These are phyloP conservation scores for Sterrhoptilus dennistouni DNA, from an alignment of 2,113 vertebrate genomes.

Conservation along the genomic window DNA sequence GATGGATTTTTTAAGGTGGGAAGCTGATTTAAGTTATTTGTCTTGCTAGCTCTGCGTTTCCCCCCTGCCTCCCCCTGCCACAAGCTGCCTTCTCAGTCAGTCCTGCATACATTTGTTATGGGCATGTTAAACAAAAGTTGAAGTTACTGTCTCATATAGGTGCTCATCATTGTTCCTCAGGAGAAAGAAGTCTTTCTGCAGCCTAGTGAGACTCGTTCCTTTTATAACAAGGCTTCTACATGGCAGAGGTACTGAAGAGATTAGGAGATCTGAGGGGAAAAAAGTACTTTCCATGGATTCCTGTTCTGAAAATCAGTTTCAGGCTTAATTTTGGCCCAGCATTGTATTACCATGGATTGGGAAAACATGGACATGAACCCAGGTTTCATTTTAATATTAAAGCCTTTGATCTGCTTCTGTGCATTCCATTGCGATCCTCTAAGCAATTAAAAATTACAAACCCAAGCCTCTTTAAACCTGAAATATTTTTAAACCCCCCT, in stretches of 20 bases:
- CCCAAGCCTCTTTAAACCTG: not conserved
- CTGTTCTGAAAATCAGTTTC: not conserved
- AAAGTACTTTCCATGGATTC: not conserved
- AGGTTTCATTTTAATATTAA: not conserved
- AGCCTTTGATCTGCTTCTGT: not conserved
- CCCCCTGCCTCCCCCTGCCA: not conserved
- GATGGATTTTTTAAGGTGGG: not conserved
- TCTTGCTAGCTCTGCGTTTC: not conserved
- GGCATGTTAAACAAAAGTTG: not conserved
- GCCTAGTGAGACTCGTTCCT: not conserved
- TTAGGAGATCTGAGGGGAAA: not conserved
- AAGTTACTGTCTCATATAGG: not conserved
- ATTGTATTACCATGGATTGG: not conserved
- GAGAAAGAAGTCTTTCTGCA: not conserved
- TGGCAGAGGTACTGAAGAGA: not conserved
- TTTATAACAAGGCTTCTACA: not conserved
- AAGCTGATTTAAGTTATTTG: not conserved
- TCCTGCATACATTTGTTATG: not conserved
- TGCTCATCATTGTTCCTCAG: not conserved
- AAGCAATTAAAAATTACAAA: not conserved
- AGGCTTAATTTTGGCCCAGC: not conserved
- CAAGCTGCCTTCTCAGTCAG: not conserved
- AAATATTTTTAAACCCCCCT: not conserved
- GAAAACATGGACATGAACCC: not conserved
- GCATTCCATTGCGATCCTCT: not conserved